Evolutionary conservation across 2,113 vertebrate genomes (phyloP).

Genomic region (Rallus limicola): DNA sequence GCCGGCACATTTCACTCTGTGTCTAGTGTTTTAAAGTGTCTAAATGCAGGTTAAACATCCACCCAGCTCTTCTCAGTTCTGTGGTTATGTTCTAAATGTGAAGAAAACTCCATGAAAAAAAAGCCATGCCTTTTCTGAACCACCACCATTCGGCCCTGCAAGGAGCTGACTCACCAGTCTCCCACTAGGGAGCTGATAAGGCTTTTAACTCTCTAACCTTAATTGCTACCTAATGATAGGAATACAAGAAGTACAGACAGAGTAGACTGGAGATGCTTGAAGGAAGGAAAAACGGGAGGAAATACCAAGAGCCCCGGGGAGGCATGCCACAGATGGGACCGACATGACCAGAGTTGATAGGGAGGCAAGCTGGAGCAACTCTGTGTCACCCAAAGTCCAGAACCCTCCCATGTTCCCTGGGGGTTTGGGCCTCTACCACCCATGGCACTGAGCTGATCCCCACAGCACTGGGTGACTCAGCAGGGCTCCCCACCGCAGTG

Average conservation of each 20-base stretch:
- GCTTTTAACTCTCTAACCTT: not conserved
- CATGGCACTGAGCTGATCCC: not conserved
- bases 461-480: accelerated
- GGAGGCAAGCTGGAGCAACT: not conserved
- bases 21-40: not conserved
- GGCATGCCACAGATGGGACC: not conserved
- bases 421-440: accelerated
- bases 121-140: not conserved
- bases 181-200: not conserved
- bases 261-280: not conserved
- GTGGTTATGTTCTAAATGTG: not conserved
- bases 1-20: not conserved
- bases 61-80: not conserved
- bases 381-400: accelerated
- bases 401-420: accelerated
- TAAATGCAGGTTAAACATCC: not conserved
- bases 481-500: not conserved
- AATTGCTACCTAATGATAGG: not conserved
- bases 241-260: not conserved
- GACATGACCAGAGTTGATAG: not conserved
- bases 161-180: not conserved
- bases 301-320: not conserved
- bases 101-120: not conserved
- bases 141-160: not conserved
- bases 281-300: not conserved